Percentiles rank a stretch among this genome's conserved stretches.
phyloP scores from a whole-genome alignment of 1,140 invertebrate species.

The Ooceraea biroi region DNA sequence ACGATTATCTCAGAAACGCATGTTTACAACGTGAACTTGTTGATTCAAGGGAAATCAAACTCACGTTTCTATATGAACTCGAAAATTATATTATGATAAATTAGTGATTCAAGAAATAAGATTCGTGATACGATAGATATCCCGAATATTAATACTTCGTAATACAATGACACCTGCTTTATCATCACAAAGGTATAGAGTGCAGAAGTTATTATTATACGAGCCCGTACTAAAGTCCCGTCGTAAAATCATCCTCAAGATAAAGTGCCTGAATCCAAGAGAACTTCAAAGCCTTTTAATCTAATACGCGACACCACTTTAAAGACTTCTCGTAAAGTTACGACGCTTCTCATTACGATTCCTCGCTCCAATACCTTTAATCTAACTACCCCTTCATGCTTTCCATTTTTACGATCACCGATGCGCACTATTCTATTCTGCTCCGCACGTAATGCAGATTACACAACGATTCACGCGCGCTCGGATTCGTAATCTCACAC shows the following conservation, averaged over 20 bases:
- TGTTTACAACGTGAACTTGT: neutral
- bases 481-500: neutral
- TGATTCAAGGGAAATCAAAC: neutral
- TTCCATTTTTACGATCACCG: neutral
- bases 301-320: neutral
- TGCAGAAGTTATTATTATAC: neutral
- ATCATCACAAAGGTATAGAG: neutral
- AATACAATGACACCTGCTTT: neutral
- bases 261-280: neutral
- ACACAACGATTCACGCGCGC: neutral
- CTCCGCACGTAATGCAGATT: neutral
- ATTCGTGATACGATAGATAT: neutral
- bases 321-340: constrained; percentile 1
- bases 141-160: neutral
- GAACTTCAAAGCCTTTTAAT: neutral
- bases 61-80: neutral
- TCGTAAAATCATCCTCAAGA: neutral
- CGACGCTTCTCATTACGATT: neutral
- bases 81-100: neutral
- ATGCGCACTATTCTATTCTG: neutral
- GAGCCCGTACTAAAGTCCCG: neutral
- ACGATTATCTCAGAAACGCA: neutral
- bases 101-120: neutral
- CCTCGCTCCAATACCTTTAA: neutral
- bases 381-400: neutral